phyloP scores from a whole-genome alignment of 2,888 invertebrate genomes.

The Drosophila flavopinicola region DNA sequence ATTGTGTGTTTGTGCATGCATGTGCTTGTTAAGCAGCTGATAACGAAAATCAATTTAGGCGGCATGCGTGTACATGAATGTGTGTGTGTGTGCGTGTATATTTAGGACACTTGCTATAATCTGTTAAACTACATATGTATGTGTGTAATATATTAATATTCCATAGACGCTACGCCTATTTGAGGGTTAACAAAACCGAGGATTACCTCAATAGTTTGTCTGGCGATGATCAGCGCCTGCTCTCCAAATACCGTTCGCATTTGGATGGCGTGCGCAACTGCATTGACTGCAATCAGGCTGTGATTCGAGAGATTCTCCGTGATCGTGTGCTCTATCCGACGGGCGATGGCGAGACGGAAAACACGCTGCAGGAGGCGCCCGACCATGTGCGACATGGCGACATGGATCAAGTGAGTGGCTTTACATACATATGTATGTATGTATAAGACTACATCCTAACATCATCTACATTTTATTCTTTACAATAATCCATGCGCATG shows the following conservation, averaged over 20 bases:
- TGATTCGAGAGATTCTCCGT: slow-evolving; percentile 85
- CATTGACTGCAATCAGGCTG: slow-evolving; percentile 87
- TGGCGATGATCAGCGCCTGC: slow-evolving; percentile 89
- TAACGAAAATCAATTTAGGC: slow-evolving; percentile 65
- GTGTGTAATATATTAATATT: too few species aligned
- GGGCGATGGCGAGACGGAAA: slow-evolving; percentile 79
- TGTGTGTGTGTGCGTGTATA: background rate
- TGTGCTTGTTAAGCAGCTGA: slow-evolving; percentile 48
- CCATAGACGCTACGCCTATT: slow-evolving; percentile 89
- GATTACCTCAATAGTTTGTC: slow-evolving; percentile 90
- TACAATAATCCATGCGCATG: too few species aligned
- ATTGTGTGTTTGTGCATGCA: slow-evolving; percentile 5
- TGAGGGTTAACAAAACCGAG: slow-evolving; percentile 91
- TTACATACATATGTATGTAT: background rate
- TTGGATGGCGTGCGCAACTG: slow-evolving; percentile 90
- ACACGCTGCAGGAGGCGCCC: slow-evolving; percentile 54
- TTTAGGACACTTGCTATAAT: slow-evolving; percentile 19
- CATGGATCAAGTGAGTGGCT: slow-evolving; percentile 82
- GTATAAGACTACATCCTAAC: too few species aligned
- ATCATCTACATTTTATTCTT: too few species aligned
- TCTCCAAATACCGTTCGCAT: slow-evolving; percentile 91
- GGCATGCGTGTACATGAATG: slow-evolving; percentile 15
- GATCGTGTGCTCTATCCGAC: slow-evolving; percentile 87
- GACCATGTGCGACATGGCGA: slow-evolving; percentile 81
- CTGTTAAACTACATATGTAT: too few species aligned